These are phyloP conservation scores for Torymus auratus DNA, from an alignment of 2,888 invertebrate genomes.

Conservation along the genomic window DNA sequence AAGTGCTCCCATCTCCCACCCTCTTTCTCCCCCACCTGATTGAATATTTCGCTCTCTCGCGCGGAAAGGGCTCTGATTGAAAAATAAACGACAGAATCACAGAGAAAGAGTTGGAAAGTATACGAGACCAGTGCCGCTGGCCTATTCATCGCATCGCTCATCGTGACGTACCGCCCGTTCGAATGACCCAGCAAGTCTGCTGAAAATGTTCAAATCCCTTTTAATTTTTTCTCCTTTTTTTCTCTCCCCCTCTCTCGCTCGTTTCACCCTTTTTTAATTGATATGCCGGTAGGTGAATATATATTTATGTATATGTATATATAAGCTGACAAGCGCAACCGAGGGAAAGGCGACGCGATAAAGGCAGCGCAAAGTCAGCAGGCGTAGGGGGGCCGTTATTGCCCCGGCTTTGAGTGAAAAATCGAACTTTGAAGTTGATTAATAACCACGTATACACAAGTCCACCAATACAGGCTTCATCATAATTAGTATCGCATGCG, in stretches of 20 bases:
- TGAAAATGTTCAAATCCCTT: constrained; percentile 2
- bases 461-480: neutral
- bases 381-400: neutral
- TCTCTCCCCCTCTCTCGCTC: constrained; percentile 1
- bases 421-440: constrained; percentile 42
- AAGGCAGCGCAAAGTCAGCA: neutral
- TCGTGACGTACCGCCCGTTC: constrained; percentile 40
- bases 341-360: constrained; percentile 22
- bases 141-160: constrained; percentile 38
- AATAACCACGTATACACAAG: neutral
- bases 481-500: neutral
- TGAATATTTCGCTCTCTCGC: constrained; percentile 14
- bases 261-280: constrained; percentile 10
- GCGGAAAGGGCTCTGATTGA: constrained; percentile 60
- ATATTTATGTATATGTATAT: too few species aligned
- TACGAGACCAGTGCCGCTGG: neutral
- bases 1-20: neutral
- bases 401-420: neutral
- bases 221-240: too few species aligned
- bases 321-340: neutral
- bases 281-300: neutral
- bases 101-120: too few species aligned
- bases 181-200: constrained; percentile 46
- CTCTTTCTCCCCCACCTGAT: constrained; percentile 20
- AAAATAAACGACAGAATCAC: constrained; percentile 60